Evolutionary conservation across 2,797 vertebrate species (phyloP).

Genomic region (Pristis pectinata): DNA sequence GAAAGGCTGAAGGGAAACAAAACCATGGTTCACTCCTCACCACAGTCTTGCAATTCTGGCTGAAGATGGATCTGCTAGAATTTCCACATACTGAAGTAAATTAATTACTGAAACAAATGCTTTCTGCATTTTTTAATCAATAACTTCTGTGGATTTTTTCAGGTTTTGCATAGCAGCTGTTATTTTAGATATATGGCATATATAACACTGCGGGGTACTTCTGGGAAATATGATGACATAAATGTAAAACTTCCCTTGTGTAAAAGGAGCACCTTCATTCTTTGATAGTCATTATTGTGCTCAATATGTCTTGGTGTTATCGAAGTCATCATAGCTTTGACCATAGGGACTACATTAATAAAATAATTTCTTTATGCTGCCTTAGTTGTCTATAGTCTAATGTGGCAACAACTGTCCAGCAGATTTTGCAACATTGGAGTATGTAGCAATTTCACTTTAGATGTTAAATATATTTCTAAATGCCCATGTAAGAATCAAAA

Average conservation of each 20-base stretch:
- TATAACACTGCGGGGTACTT: background rate
- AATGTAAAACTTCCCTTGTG: background rate
- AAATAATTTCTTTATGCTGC: background rate
- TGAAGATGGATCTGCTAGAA: background rate
- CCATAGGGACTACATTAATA: background rate
- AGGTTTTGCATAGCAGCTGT: background rate
- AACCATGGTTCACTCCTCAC: background rate
- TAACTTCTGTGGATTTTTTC: background rate
- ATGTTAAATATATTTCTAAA: background rate
- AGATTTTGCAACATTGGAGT: background rate
- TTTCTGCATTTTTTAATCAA: background rate
- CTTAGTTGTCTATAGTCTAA: background rate
- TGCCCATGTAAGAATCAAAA: background rate
- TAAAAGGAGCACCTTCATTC: background rate
- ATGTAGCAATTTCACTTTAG: background rate
- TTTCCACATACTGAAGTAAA: background rate
- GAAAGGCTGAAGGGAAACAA: background rate
- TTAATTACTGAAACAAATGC: background rate
- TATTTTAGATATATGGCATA: background rate
- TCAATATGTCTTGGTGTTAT: background rate
- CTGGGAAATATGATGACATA: background rate
- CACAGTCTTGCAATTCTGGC: background rate
- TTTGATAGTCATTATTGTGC: background rate
- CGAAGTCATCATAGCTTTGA: background rate
- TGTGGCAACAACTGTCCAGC: background rate